Evolutionary conservation across 2,888 invertebrate genomes (phyloP).

Genomic region (Kuschelorhynchus macadamiae): DNA sequence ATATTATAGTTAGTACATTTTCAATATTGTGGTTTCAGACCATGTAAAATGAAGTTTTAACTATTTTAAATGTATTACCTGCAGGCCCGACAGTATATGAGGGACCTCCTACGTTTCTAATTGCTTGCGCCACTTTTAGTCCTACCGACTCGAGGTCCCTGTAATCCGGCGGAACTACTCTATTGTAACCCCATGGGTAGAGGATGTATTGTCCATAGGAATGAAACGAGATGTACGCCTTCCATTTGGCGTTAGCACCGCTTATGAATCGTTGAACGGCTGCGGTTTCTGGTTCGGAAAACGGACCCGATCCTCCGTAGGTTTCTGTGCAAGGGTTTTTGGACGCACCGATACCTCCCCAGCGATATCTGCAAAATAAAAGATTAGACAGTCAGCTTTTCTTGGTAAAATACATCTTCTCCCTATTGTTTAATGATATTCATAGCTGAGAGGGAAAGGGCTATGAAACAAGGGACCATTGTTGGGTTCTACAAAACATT

Average conservation of each 20-base stretch:
- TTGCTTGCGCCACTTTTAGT: conserved; percentile 78
- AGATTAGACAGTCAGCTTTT: no score
- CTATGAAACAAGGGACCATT: no score
- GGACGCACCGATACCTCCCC: conserved; percentile 90
- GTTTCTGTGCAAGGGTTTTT: conserved; percentile 87
- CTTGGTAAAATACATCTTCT: no score
- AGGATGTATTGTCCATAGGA: conserved; percentile 89
- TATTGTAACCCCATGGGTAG: conserved; percentile 90
- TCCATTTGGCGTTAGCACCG: conserved; percentile 71
- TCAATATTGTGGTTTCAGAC: no score
- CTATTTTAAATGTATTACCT: conserved; percentile 63
- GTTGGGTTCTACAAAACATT: no score
- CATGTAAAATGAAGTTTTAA: no score
- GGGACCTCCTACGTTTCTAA: conserved; percentile 74
- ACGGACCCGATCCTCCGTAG: conserved; percentile 82
- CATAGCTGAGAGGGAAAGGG: no score
- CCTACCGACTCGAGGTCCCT: conserved; percentile 80
- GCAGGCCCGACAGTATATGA: conserved; percentile 84
- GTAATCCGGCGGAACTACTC: conserved; percentile 79
- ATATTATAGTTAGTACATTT: no score
- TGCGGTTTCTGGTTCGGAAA: conserved; percentile 89
- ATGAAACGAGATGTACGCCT: conserved; percentile 84
- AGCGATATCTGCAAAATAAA: conserved; percentile 75
- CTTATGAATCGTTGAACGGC: conserved; percentile 72
- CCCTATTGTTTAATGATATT: no score